A percentile compares a stretch with the other conserved stretches of the same genome.
Conservation (phyloP, 2,888 invertebrate genomes). For the Augochlorella aurata region DNA sequence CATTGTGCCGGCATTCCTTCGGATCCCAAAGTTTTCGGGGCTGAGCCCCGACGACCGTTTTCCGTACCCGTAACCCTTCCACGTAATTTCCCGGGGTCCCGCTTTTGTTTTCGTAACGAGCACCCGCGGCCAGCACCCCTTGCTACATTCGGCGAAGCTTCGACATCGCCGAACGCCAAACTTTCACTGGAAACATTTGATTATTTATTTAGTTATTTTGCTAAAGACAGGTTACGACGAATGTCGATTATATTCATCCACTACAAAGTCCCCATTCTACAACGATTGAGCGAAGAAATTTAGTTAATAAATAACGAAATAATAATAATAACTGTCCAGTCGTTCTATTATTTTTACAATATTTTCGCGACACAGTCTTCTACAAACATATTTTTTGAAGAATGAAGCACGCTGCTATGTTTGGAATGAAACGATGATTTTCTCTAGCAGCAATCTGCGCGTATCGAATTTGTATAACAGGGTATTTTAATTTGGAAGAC, state of each 20-base stretch:
- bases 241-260: background rate
- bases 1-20: slow-evolving; percentile 46
- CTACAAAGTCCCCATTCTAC: background rate
- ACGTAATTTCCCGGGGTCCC: slow-evolving; percentile 29
- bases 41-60: slow-evolving; percentile 15
- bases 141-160: background rate
- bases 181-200: background rate
- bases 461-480: too few species aligned
- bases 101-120: slow-evolving; percentile 30
- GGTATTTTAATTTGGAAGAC: too few species aligned
- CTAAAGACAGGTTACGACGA: background rate
- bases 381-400: background rate
- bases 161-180: background rate
- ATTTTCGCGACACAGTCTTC: too few species aligned
- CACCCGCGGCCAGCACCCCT: background rate
- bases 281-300: background rate
- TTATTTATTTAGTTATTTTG: background rate
- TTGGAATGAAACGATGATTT: background rate
- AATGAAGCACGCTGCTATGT: background rate
- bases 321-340: too few species aligned
- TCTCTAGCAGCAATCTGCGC: too few species aligned
- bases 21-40: slow-evolving; percentile 51
- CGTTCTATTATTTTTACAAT: too few species aligned
- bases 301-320: too few species aligned
- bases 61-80: slow-evolving; percentile 32